Percentiles rank a stretch among this genome's conserved stretches.
phyloP scores from a whole-genome alignment of 2,888 invertebrate species.

The Drosophila recens region DNA sequence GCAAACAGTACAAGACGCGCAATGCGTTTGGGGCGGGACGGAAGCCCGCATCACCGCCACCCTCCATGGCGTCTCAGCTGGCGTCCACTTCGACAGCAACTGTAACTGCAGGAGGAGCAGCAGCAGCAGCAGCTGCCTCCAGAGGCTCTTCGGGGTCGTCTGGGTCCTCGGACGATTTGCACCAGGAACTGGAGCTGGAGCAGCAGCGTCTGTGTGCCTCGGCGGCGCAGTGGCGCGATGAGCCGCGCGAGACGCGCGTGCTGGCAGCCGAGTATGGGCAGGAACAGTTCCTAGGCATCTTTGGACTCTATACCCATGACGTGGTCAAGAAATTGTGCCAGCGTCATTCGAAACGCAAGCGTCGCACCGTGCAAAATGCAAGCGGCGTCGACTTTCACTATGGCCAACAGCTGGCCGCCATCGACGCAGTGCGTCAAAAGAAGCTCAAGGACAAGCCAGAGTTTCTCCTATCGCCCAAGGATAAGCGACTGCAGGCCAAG shows the following conservation, averaged over 20 bases:
- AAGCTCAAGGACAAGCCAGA: constrained; percentile 78
- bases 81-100: not conserved
- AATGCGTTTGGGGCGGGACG: constrained; percentile 38
- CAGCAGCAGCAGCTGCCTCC: not conserved
- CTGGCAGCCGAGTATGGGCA: constrained; percentile 77
- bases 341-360: constrained; percentile 83
- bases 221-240: constrained; percentile 74
- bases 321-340: constrained; percentile 80
- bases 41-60: constrained; percentile 30
- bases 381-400: constrained; percentile 84
- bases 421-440: constrained; percentile 77
- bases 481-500: constrained; percentile 76
- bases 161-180: constrained; percentile 76
- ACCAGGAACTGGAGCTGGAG: constrained; percentile 65
- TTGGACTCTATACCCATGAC: constrained; percentile 82
- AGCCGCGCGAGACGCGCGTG: constrained; percentile 70
- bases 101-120: not conserved
- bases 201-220: constrained; percentile 61
- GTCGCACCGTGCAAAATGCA: constrained; percentile 83
- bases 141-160: constrained; percentile 24
- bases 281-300: constrained; percentile 81
- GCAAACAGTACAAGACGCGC: constrained; percentile 53
- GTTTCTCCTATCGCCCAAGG: constrained; percentile 83
- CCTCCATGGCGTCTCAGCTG: not conserved
- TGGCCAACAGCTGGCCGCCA: constrained; percentile 71